A percentile compares a stretch with the other conserved stretches of the same genome.
phyloP scores from a whole-genome alignment of 2,113 vertebrate species.

The Porphyrio hochstetteri region DNA sequence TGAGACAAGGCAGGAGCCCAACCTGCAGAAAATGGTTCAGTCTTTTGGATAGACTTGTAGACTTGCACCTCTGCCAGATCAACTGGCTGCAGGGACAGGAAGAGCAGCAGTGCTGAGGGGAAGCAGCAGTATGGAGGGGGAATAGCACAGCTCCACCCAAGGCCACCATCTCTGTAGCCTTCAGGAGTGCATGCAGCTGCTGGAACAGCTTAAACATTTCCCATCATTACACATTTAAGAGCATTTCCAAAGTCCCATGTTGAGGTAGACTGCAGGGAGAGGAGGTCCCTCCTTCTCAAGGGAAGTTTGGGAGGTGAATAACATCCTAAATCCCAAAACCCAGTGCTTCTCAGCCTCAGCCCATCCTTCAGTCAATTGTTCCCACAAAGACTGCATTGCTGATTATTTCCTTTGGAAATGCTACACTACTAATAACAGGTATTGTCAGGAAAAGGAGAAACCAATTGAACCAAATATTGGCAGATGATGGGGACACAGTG shows the following conservation, averaged over 20 bases:
- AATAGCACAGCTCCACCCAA: not conserved
- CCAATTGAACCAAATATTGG: not conserved
- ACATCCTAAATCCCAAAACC: not conserved
- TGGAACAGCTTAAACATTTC: not conserved
- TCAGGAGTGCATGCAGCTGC: not conserved
- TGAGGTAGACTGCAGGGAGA: not conserved
- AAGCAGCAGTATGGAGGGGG: not conserved
- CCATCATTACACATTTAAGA: not conserved
- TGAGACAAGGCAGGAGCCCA: not conserved
- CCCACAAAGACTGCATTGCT: not conserved
- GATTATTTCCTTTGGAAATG: not conserved
- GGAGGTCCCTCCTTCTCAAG: not conserved
- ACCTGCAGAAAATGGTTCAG: not conserved
- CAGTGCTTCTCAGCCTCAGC: not conserved
- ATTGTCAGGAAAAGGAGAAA: not conserved
- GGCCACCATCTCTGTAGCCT: not conserved
- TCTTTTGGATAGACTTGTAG: not conserved
- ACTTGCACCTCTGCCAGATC: not conserved
- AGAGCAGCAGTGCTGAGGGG: not conserved
- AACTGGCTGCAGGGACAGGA: not conserved
- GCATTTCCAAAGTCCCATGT: not conserved
- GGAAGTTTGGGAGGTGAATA: not conserved
- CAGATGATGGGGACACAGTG: not conserved
- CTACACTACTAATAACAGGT: not conserved
- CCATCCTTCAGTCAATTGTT: not conserved